Conservation (phyloP, 2,113 vertebrate genomes). For the Pseudopipra pipra region DNA sequence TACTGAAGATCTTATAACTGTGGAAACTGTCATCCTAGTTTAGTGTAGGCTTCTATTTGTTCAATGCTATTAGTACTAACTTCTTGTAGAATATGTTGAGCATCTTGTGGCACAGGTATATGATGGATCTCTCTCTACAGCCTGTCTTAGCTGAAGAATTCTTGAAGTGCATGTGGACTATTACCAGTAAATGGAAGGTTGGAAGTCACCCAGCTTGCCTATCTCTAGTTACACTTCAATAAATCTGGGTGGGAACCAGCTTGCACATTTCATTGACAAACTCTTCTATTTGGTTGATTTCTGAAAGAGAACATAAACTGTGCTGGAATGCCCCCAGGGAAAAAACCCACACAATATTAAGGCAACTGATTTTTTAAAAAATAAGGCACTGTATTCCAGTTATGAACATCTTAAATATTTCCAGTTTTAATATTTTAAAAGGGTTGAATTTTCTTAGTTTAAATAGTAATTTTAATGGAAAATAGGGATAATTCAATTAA, state of each 20-base stretch:
- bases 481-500: not conserved
- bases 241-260: not conserved
- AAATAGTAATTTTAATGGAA: not conserved
- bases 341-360: not conserved
- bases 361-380: not conserved
- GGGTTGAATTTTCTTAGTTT: not conserved
- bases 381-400: rapidly evolving
- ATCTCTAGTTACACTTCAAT: not conserved
- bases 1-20: not conserved
- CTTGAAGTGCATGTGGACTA: not conserved
- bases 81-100: not conserved
- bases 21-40: not conserved
- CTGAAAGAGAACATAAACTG: not conserved
- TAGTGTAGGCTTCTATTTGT: not conserved
- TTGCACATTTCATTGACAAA: not conserved
- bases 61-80: not conserved
- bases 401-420: not conserved
- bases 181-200: not conserved
- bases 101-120: not conserved
- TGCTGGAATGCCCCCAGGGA: not conserved
- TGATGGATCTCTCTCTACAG: not conserved
- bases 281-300: not conserved
- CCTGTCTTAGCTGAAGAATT: not conserved
- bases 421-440: not conserved
- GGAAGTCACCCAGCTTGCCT: not conserved